phyloP scores from a whole-genome alignment of 35 echinoderm and acorn worm genomes.

The Patiria miniata region DNA sequence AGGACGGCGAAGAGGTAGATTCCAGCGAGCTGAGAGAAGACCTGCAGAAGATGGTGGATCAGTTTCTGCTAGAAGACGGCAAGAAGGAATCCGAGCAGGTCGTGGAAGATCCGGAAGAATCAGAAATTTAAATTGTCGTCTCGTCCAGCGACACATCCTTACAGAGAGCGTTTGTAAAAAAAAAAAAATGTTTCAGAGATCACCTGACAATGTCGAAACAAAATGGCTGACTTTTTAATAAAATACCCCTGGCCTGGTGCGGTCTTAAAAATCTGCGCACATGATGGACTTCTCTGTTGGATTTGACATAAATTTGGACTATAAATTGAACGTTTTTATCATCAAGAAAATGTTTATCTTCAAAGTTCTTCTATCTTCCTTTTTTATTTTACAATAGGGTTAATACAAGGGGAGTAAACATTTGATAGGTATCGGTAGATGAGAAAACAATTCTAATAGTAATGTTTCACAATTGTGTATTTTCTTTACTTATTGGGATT shows the following conservation, averaged over 20 bases:
- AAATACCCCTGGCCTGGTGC: neutral
- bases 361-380: neutral
- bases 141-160: neutral
- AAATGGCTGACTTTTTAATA: neutral
- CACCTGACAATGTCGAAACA: neutral
- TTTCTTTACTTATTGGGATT: neutral
- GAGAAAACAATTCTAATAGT: neutral
- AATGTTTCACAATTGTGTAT: neutral
- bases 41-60: conserved; percentile 88
- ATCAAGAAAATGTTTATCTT: neutral
- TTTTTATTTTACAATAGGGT: neutral
- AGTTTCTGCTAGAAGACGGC: conserved; percentile 66
- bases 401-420: neutral
- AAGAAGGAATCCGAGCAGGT: neutral
- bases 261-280: neutral
- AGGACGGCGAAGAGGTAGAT: conserved; percentile 83
- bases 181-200: neutral
- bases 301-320: neutral
- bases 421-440: neutral
- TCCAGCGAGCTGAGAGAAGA: conserved; percentile 81
- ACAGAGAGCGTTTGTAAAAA: neutral
- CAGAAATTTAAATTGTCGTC: neutral
- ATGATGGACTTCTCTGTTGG: neutral
- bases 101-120: neutral
- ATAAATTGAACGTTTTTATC: neutral